Conservation (phyloP, 1,140 invertebrate genomes). For the Metopolophium dirhodum region DNA sequence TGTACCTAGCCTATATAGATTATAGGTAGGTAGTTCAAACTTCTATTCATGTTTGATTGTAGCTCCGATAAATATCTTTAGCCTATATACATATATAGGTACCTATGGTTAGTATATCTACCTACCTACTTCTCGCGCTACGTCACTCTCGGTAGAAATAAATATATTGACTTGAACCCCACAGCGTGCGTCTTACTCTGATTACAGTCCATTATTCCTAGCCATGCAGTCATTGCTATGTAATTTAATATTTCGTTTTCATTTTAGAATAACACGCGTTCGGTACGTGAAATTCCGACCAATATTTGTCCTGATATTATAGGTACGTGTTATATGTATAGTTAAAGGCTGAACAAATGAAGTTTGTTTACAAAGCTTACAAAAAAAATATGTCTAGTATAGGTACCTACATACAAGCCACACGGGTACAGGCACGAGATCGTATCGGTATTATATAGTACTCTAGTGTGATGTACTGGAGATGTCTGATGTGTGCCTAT, state of each 20-base stretch:
- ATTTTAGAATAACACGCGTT: too few relatives aligned
- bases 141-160: background rate
- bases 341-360: background rate
- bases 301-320: background rate
- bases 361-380: too few relatives aligned
- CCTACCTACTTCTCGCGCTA: too few relatives aligned
- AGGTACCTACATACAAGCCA: background rate
- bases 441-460: background rate
- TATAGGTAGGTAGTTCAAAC: background rate
- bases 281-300: background rate
- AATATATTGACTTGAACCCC: background rate
- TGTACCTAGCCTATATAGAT: background rate
- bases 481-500: background rate
- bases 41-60: background rate
- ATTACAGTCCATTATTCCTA: background rate
- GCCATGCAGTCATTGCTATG: background rate
- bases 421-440: background rate
- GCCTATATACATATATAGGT: too few relatives aligned
- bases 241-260: background rate
- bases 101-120: too few relatives aligned
- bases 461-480: background rate
- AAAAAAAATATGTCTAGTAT: background rate
- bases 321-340: background rate
- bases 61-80: background rate
- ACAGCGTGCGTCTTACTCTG: too few relatives aligned